phyloP scores from a whole-genome alignment of 1,140 invertebrate species.

The Brachionus paranguensis region DNA sequence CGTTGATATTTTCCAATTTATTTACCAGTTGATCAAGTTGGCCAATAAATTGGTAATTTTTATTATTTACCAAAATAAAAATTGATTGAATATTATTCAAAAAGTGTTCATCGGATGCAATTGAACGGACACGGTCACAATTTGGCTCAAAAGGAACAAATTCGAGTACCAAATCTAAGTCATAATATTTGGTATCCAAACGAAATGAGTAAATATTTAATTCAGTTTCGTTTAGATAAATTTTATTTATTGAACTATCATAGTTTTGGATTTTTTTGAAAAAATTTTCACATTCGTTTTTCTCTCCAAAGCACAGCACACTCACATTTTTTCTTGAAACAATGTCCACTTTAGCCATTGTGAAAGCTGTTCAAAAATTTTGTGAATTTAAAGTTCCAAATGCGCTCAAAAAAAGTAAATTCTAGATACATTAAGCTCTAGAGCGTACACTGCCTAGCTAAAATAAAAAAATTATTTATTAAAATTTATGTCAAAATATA shows the following conservation, averaged over 20 bases:
- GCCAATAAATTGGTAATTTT: neutral
- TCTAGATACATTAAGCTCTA: neutral
- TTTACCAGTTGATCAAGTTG: neutral
- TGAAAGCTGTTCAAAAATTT: neutral
- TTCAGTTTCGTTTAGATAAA: neutral
- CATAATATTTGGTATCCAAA: constrained; percentile 32
- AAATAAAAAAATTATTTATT: neutral
- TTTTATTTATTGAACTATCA: neutral
- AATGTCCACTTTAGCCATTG: neutral
- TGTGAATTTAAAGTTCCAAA: neutral
- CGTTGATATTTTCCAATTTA: neutral
- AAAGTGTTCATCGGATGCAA: neutral
- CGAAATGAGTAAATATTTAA: neutral
- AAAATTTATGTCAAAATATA: constrained; percentile 18
- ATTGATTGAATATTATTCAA: constrained; percentile 4
- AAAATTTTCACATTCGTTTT: neutral
- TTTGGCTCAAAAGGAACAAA: neutral
- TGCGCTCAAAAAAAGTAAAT: neutral
- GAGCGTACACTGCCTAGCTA: neutral
- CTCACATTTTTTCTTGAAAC: neutral
- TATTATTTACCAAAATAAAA: neutral
- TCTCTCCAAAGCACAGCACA: neutral
- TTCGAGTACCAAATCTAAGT: neutral
- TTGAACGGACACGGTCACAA: neutral
- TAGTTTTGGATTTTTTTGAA: neutral